Base-by-base conservation (phyloP, 2,888 invertebrate genomes). In the Pandemis cinnamomeana region DNA sequence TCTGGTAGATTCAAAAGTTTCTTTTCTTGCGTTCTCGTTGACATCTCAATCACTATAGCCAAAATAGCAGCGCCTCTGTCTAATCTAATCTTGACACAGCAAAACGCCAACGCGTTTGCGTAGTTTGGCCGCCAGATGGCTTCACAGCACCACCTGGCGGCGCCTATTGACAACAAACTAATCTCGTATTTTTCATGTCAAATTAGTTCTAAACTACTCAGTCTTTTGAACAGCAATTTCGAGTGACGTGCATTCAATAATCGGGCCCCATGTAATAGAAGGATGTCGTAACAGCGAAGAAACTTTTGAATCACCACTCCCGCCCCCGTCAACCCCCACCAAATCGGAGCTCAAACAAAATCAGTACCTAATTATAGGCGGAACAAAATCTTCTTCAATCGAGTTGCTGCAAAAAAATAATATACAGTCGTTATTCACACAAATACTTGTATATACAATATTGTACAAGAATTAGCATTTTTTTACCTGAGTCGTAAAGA, bases 321-420 rank as follows among this genome's bases (percentile, higher is more conserved):
- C 27, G 58, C 4, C 58, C 58, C 58, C 11, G n/a, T 51, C 27
- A 53, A 20, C 27, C 27, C 48, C 48, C 51, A 75, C 72, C 71
- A 63, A 70, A 72, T 86, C 82, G 81, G 10, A 85, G 87, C 85
- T 83, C 80, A 81, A 81, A 83, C 82, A 77, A 79, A 84, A 83
- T 80, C 78, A 83, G 84, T 93, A 93, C 93, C 93, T 93, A 93
- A 93, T 93, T 69, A 92, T 79, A 69, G 84, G 86, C 69, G 88
- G 87, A 81, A 83, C 84, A 80, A 85, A 80, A 72, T 87, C 89
- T 84, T 86, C 88, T 80, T 84, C 87, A 80, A 73, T 89, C 89
- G 81, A 88, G 80, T 92, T 92, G 91, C 93, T 93, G 93, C 91
- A 93, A 93, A 85, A 90, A 91, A 89, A 79, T 79, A 77, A 75